Base-by-base conservation (phyloP, 2,113 vertebrate species). In the Mormyrus lacerda region DNA sequence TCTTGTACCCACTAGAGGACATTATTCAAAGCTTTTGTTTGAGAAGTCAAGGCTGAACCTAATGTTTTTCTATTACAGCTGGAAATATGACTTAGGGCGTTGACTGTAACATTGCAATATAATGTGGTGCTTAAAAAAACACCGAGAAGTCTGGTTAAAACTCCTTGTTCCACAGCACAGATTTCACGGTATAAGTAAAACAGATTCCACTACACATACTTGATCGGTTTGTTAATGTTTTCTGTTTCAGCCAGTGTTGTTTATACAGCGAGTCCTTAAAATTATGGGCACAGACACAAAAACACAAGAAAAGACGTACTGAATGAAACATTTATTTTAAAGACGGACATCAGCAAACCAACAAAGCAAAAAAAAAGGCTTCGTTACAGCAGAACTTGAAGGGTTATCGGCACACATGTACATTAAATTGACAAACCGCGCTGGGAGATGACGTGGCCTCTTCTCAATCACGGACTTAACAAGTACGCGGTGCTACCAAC, bases 321-420 rank as follows among this genome's bases (percentile, higher is more conserved):
- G 87, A 91, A 91, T 89, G 24, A 89, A 91, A 92, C 88, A 91
- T 93, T 93, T 93, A 92, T 92, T 93, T 15, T 90, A 89, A 91
- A 90, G 92, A 92, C 92, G 90, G 73, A 91, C 90, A 93, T 93
- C 91, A 91, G 91, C 91, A 93, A 91, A 90, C 90, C 85, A 89
- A 89, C 84, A 88, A 93, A 91, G 90, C 83, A 86, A 90, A 91
- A 82, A 13, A 86, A 85, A 90, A 89, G 83, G 88, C 73, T 88
- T 91, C 85, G 90, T 88, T 90, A 90, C 82, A 91, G 90, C 73
- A 35, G 35, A 85, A 89, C 58, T 90, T 73, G 58, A 65, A 90
- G 89, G 89, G 87, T 91, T 90, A 90, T 61, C 55, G 89, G 45
- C 53, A 89, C 45, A 55, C 86, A 84, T 82, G 44, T 82, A 82